Evolutionary conservation across 2,888 invertebrate genomes (phyloP), one percentile per base, ranked within the genome.

Genomic region (Globia sparganii): DNA sequence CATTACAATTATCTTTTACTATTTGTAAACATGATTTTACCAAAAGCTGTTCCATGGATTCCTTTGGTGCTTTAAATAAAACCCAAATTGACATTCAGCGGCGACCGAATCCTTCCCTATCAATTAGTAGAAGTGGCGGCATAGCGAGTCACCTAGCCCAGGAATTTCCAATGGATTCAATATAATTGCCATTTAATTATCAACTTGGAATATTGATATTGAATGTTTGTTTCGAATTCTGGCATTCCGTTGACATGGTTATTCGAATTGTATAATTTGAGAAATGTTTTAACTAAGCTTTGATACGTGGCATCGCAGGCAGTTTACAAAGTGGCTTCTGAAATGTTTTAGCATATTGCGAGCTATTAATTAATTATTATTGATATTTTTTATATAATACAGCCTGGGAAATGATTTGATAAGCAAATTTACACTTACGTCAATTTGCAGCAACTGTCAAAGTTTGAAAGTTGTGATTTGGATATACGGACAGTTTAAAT

Each of bases 181-280:
- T 84, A 85, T 89, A 89, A 90, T 88, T 90, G 85, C 73, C 87
- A 64, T 86, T 90, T 90, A 65, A 76, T 76, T 72, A 72, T 72
- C 61, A 85, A 82, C 77, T 70, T 34, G 49, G 49, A 78, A 83
- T 75, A 79, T 83, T 58, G 77, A 69, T 75, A 73, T 56, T 78
- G 37, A 80, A 81, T 77, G 53, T 87, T 85, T 81, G 69, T 81
- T 53, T 53, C 58, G 37, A 66, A n/a, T 31, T 72, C 65, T 58
- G 43, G 31, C 31, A 49, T 81, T 76, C 65, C 37, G 15, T n/a
- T 70, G 72, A 70, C 61, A 65, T 69, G 59, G 58, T 66, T 76
- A 69, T 72, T 85, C 71, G 71, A 72, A 72, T 76, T 65, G 69
- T 61, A 53, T 62, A 34, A 69, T 76, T 64, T 64, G 28, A 65